Percentiles rank a stretch among this genome's conserved stretches.
These are phyloP conservation scores for Cancer borealis DNA, from an alignment of 2,888 invertebrate species.

Conservation along the genomic window DNA sequence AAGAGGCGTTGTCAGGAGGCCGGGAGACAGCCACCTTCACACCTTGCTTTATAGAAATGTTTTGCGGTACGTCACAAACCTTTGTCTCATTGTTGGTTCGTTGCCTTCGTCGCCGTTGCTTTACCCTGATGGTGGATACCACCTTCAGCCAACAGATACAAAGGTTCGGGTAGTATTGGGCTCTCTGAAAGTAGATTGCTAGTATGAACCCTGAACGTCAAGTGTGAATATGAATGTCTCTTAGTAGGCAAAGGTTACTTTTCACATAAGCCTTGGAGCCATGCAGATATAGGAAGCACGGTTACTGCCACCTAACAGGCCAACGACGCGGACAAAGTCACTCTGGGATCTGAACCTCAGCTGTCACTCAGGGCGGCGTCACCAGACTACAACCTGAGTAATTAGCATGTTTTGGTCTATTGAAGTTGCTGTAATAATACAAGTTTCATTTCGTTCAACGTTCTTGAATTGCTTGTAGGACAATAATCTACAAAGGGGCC, in stretches of 20 bases:
- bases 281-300: not conserved
- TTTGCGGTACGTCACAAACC: conserved; percentile 49
- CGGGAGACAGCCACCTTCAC: not conserved
- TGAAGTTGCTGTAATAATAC: not conserved
- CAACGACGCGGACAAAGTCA: conserved; percentile 67
- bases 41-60: conserved; percentile 15
- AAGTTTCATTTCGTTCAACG: not conserved
- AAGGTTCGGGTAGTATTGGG: not conserved
- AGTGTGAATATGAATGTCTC: not conserved
- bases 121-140: not conserved
- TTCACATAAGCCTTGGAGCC: not conserved
- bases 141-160: not conserved
- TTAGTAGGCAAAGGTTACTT: not conserved
- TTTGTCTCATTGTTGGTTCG: conserved; percentile 67
- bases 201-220: not conserved
- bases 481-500: not conserved
- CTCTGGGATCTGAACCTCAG: conserved; percentile 35
- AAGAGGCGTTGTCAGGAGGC: not conserved
- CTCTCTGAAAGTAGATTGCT: not conserved
- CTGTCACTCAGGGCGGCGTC: not conserved
- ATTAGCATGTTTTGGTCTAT: not conserved
- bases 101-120: conserved; percentile 15
- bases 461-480: not conserved
- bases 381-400: not conserved
- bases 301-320: conserved; percentile 24